Evolutionary conservation across 1,140 invertebrate genomes (phyloP).

Genomic region (Trialeurodes vaporariorum): DNA sequence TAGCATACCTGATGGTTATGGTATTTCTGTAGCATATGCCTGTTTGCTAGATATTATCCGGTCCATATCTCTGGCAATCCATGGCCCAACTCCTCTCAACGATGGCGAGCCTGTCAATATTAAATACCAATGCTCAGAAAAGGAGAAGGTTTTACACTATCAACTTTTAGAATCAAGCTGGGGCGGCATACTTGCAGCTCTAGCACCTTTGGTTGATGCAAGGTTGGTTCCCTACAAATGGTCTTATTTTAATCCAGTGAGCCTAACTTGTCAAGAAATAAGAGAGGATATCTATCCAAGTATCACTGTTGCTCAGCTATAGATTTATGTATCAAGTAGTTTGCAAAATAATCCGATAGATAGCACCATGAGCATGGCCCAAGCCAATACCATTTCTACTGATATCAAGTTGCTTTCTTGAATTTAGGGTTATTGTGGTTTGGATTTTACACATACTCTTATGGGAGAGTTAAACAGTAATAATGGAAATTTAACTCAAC

Average conservation of each 20-base stretch:
- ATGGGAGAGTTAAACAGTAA: too few relatives aligned
- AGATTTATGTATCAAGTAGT: too few relatives aligned
- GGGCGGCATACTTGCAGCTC: slow-evolving; percentile 82
- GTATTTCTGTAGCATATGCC: slow-evolving; percentile 86
- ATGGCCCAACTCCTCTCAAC: slow-evolving; percentile 40
- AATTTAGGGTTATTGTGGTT: too few relatives aligned
- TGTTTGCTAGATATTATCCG: slow-evolving; percentile 80
- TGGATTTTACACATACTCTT: too few relatives aligned
- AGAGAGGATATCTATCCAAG: too few relatives aligned
- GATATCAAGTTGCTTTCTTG: too few relatives aligned
- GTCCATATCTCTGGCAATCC: slow-evolving; percentile 57
- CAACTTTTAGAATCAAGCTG: slow-evolving; percentile 90
- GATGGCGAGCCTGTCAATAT: slow-evolving; percentile 33
- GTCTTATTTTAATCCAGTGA: slow-evolving; percentile 12
- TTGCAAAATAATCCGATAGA: too few relatives aligned
- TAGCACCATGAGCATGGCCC: too few relatives aligned
- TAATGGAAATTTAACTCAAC: too few relatives aligned
- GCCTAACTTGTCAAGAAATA: too few relatives aligned
- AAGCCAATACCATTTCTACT: too few relatives aligned
- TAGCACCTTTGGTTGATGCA: slow-evolving; percentile 84
- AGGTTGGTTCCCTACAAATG: slow-evolving; percentile 53
- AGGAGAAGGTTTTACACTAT: slow-evolving; percentile 45
- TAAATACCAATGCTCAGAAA: slow-evolving; percentile 38
- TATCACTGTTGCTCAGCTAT: too few relatives aligned
- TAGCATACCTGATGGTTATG: slow-evolving; percentile 84